Evolutionary conservation across 2,113 vertebrate genomes (phyloP).

Genomic region (Spermophilus dauricus): DNA sequence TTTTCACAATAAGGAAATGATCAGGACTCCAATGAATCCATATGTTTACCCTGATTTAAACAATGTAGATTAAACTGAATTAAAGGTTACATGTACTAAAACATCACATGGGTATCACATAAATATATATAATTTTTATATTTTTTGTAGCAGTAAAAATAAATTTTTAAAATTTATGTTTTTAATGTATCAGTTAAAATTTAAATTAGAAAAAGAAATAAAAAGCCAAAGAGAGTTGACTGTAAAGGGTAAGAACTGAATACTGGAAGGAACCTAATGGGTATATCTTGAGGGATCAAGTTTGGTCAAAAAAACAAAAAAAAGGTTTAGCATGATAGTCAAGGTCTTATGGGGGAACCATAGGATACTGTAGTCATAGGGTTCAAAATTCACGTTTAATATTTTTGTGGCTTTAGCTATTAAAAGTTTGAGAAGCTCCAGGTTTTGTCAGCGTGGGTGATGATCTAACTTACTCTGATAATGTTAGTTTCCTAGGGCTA

Average conservation of each 20-base stretch:
- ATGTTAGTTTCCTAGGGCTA: background rate
- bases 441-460: background rate
- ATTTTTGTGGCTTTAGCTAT: background rate
- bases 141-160: no score
- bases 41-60: background rate
- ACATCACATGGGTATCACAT: fast-evolving
- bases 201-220: background rate
- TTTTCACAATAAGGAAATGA: background rate
- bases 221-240: background rate
- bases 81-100: background rate
- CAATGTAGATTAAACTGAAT: background rate
- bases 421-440: background rate
- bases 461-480: fast-evolving
- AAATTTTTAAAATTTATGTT: background rate
- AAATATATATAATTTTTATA: background rate
- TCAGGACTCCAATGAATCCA: background rate
- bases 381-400: background rate
- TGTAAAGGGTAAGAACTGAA: background rate
- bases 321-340: background rate
- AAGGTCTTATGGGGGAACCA: background rate
- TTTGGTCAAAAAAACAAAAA: background rate
- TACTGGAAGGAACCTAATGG: background rate
- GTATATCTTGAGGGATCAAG: background rate
- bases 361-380: no score
- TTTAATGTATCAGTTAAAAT: background rate